phyloP scores from a whole-genome alignment of 1,140 invertebrate genomes.

The Coenobita brevimanus region DNA sequence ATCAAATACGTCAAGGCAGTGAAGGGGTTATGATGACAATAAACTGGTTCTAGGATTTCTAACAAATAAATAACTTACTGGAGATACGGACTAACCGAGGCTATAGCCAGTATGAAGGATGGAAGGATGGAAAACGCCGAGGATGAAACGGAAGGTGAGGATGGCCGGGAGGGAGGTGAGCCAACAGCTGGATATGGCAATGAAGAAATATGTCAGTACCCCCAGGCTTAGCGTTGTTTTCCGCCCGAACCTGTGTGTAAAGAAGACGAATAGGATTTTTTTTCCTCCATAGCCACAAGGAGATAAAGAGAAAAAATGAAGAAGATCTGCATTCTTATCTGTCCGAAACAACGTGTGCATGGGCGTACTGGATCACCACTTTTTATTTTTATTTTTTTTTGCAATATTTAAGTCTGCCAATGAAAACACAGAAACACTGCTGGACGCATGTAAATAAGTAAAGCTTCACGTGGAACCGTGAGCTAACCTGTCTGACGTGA shows the following conservation, averaged over 20 bases:
- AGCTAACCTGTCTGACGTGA: constrained; percentile 40
- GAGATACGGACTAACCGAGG: constrained; percentile 28
- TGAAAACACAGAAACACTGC: neutral
- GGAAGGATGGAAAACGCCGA: constrained; percentile 13
- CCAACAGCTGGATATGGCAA: constrained; percentile 7
- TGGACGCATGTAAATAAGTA: no score
- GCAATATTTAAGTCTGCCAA: neutral
- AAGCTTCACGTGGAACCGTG: neutral
- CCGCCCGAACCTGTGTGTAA: constrained; percentile 17
- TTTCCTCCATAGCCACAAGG: neutral
- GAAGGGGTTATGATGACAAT: no score
- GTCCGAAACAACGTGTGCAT: no score
- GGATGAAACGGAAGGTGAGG: constrained; percentile 17
- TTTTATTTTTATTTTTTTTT: no score
- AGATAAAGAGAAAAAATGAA: neutral
- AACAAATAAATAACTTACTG: no score
- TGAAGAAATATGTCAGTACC: neutral
- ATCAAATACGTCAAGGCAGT: no score
- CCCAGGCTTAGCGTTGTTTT: constrained; percentile 26
- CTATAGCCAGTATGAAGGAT: constrained; percentile 37
- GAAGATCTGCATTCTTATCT: neutral
- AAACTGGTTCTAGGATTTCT: no score
- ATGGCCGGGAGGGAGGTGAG: constrained; percentile 6
- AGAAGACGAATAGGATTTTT: neutral
- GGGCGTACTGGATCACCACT: no score